A percentile compares a stretch with the other conserved stretches of the same genome.
These are phyloP conservation scores for Arizona elegans DNA, from an alignment of 2,113 vertebrate species.

Conservation along the genomic window DNA sequence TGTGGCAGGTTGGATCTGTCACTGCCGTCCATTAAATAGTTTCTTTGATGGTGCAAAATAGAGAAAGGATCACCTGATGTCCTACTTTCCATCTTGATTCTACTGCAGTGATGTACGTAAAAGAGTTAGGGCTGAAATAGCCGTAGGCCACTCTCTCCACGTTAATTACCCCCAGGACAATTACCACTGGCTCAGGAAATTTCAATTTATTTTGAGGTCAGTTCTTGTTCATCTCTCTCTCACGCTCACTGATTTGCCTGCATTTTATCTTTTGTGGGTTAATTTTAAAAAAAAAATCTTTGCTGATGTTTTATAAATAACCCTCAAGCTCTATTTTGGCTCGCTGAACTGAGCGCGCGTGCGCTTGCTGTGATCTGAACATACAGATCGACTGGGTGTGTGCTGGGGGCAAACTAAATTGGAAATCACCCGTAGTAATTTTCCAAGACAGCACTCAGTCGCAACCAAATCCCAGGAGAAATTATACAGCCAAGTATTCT, in stretches of 20 bases:
- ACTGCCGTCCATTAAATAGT: background rate
- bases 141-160: background rate
- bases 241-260: background rate
- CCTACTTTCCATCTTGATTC: background rate
- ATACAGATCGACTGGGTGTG: background rate
- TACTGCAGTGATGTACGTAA: background rate
- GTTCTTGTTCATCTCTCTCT: background rate
- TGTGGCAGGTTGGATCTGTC: background rate
- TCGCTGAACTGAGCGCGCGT: background rate
- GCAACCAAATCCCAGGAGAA: background rate
- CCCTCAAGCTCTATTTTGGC: background rate
- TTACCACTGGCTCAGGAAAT: background rate
- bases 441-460: background rate
- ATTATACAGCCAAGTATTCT: background rate
- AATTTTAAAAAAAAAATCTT: background rate
- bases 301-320: background rate
- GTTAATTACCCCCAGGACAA: background rate
- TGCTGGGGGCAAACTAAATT: background rate
- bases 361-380: background rate
- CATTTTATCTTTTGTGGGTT: background rate
- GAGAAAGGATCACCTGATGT: background rate
- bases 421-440: background rate
- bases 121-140: background rate
- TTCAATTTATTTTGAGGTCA: background rate
- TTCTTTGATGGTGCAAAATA: background rate